Evolutionary conservation across 2,113 vertebrate species (phyloP), one percentile per base, ranked within the genome.

Genomic region (Bos indicus): DNA sequence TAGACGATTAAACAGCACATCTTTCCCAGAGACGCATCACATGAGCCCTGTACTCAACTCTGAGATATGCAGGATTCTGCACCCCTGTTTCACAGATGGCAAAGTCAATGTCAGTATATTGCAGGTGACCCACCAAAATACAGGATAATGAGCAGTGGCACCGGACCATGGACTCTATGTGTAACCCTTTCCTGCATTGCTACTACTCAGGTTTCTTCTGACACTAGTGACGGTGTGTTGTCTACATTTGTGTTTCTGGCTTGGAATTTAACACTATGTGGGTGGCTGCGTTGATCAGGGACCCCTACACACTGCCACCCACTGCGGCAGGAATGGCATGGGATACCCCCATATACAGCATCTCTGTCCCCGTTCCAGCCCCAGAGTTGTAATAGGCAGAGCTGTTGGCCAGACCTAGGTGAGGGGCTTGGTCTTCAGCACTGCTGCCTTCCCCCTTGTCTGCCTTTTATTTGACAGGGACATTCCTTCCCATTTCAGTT

Each of bases 301-400:
- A 23, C 52, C 59, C 71, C 46, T 95, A 30, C 74, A 28, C 12
- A 8, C 17, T 16, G 7, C 7, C 36, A 1, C 60, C 60, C 15
- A 17, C 25, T 28, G 2, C 0, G 7, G 13, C 16, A 59, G 71
- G 13, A 12, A 1, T 40, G 46, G 9, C 51, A 28, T 11, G 2
- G 40, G 40, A 14, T 16, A 6, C 33, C 52, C 46, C 12, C 48
- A 2, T 3, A 14, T 15, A 3, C 7, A 15, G 16, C 48, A n/a
- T 46, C 51, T 86, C 17, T 90, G n/a, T 80, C 30, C 48, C 26
- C 26, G 2, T 19, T 17, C 43, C n/a, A 30, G 0, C 13, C 30
- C n/a, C 74, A 10, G 54, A 71, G 36, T 13, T 21, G 80, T 54
- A 11, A 16, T 2, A 46, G 46, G 19, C 7, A 48, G 78, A 67